Conservation (phyloP, 2,113 vertebrate genomes). For the Lasiurus cinereus region DNA sequence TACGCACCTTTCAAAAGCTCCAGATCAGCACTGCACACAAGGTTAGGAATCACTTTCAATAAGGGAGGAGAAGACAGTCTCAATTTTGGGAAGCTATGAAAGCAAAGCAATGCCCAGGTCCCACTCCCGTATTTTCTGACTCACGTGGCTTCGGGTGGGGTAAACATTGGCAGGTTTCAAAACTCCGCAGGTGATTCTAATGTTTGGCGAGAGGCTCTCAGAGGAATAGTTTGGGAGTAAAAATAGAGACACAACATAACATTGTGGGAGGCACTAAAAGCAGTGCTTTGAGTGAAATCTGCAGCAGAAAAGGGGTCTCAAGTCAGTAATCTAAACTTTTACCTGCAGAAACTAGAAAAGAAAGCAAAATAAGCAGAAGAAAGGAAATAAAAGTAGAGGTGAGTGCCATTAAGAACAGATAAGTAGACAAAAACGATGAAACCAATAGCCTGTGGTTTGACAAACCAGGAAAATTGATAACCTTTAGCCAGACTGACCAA, state of each 20-base stretch:
- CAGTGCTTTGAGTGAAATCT: not conserved
- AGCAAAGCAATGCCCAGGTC: not conserved
- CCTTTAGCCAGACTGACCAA: not conserved
- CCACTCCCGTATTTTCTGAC: not conserved
- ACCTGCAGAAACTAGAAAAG: conserved; percentile 9
- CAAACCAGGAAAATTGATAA: not conserved
- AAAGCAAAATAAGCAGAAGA: conserved; percentile 5
- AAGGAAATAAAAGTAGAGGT: not conserved
- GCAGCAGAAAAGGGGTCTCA: not conserved
- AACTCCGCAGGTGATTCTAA: not conserved
- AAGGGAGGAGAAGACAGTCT: not conserved
- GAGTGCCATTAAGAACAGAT: not conserved
- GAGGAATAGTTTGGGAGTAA: not conserved
- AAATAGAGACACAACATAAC: not conserved
- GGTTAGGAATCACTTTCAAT: not conserved
- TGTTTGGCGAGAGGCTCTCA: not conserved
- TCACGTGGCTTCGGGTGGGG: not conserved
- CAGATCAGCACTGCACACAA: not conserved
- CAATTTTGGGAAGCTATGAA: not conserved
- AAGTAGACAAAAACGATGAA: not conserved
- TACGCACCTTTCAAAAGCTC: not conserved
- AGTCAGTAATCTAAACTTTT: conserved; percentile 1
- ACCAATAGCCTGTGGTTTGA: not conserved
- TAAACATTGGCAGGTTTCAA: not conserved
- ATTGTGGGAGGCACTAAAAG: not conserved